Evolutionary conservation across 1,140 invertebrate genomes (phyloP), one percentile per base, ranked within the genome.

Genomic region (Atta colombica): DNA sequence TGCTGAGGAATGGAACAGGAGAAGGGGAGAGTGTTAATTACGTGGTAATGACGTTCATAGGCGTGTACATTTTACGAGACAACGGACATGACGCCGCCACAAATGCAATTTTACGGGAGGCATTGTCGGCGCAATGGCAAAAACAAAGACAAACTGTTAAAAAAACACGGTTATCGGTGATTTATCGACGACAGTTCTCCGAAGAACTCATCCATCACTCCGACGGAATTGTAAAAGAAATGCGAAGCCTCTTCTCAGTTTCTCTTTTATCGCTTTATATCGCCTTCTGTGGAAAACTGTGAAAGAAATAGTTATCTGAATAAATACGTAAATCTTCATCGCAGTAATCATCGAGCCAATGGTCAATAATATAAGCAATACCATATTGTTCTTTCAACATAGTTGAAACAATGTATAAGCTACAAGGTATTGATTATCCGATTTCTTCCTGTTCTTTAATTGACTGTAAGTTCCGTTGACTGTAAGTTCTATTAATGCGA

Each of bases 171-270:
- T 91, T 89, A 89, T 89, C 87, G 25, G 10, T 74, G 77, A 86
- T 82, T 91, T 91, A 91, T 91, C 85, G 65, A 55, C 51, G 58
- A n/a, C 55, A 7, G n/a, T 91, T 91, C 77, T 51, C 80, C 85
- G 85, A 60, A 65, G 82, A 91, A 91, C 89, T 87, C 89, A 81
- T 87, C 85, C 39, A 89, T 86, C 89, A 81, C 61, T n/a, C n/a
- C 58, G 68, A 77, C 61, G 71, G 55, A 51, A 53, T 35, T 61
- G 39, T 39, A 71, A 87, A 85, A 69, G 65, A 35, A 35, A 58
- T 14, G 75, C 53, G 58, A 14, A 25, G 3, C 12, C 8, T 65
- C 35, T 58, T 39, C 61, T 81, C 35, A 10, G 21, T 53, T 25
- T 53, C 28, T 77, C 53, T 71, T 49, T n/a, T 21, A 8, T 10